Base-by-base conservation (phyloP, 2,797 vertebrate genomes). In the Halcyon leucocephala region DNA sequence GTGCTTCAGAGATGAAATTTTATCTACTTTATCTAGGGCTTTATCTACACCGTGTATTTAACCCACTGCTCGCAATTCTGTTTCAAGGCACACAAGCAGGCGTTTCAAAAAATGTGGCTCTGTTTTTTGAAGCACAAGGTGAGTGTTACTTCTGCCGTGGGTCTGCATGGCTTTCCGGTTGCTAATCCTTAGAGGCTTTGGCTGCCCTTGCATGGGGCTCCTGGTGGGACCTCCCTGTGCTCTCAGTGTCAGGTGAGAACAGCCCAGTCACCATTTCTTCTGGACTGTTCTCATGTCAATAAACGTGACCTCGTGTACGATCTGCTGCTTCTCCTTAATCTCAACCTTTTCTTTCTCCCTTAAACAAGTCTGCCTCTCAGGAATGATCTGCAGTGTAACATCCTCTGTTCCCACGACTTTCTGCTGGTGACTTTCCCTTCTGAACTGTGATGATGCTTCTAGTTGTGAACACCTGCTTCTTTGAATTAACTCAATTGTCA, bases 51-150 rank as follows among this genome's bases (percentile, higher is more conserved):
- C 20, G 5, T 14, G 5, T 61, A 18, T 71, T 87, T 69, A 60
- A 49, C 41, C 85, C 4, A 5, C 49, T 86, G 26, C 55, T 92
- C 80, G 84, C 49, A 6, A 91, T 91, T 16, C n/a, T 90, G 8
- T 84, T 76, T 91, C 25, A 97, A 99, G 99, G 99, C 99, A 52
- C 99, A 99, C 95, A 99, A 91, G 79, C 98, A 98, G 17, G 97
- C 89, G 1, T 99, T 99, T 97, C 98, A 99, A 95, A 98, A 95
- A 72, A 98, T 99, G 98, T 99, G 99, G 99, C 98, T 99, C 9
- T 96, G 97, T 22, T 99, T 99, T 92, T 98, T 99, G 52, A 99
- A 99, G 95, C 97, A 99, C 94, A 99, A 99, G 98, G 99, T 99
- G 94, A 93, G 93, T 54, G 24, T 21, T 52, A 3, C 13, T 55